A percentile compares a stretch with the other conserved stretches of the same genome.
Conservation (phyloP, 2,888 invertebrate genomes). For the Rhingia campestris region DNA sequence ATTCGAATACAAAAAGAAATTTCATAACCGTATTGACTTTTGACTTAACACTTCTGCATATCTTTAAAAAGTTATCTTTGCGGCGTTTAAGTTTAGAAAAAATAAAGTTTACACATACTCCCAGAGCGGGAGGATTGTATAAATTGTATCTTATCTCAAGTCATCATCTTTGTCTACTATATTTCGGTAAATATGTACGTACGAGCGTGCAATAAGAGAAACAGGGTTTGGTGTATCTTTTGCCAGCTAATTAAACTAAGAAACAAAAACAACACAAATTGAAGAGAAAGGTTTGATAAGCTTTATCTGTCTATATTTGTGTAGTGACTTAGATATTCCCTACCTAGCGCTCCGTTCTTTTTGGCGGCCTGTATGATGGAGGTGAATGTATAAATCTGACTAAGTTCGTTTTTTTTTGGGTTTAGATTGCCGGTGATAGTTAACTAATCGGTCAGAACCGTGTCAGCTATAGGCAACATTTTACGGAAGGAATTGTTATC, state of each 20-base stretch:
- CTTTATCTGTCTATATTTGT: constrained; percentile 37
- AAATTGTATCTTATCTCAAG: constrained; percentile 56
- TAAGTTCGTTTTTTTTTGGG: neutral
- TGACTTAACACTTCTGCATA: constrained; percentile 37
- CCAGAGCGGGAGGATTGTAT: constrained; percentile 13
- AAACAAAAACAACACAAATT: constrained; percentile 2
- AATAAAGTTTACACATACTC: neutral
- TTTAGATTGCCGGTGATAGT: constrained; percentile 16
- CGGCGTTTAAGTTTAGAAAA: constrained; percentile 46
- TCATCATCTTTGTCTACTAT: constrained; percentile 42
- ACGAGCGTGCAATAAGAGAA: constrained; percentile 18
- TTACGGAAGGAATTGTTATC: constrained; percentile 17
- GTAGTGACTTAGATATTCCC: constrained; percentile 22
- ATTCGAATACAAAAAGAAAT: constrained; percentile 35
- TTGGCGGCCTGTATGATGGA: neutral
- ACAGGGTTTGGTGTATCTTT: neutral
- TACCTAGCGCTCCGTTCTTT: neutral
- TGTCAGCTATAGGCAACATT: neutral
- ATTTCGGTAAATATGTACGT: constrained; percentile 39
- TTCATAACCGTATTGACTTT: constrained; percentile 47
- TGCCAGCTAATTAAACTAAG: constrained; percentile 21
- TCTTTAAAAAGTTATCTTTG: constrained; percentile 39
- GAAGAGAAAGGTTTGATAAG: constrained; percentile 31
- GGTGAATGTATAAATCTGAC: constrained; percentile 6
- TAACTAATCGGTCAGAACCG: constrained; percentile 24